Evolutionary conservation across 2,113 vertebrate genomes (phyloP), one percentile per base, ranked within the genome.

Genomic region (Hyaena hyaena): DNA sequence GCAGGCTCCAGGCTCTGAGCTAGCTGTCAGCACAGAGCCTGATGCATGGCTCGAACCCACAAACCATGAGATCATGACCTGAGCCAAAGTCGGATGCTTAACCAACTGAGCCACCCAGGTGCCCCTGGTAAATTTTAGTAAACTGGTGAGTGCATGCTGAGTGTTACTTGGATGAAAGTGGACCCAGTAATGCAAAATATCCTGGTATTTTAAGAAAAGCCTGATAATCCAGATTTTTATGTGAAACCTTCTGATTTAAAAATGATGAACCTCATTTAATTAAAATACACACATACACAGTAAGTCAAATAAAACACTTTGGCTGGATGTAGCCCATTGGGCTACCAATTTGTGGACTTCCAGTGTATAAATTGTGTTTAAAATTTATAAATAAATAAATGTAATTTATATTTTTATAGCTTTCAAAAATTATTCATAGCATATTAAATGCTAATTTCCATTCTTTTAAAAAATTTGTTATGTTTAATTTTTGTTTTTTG

Each of bases 331-430:
- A 43, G n/a, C 26, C 48, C 26, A 69, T 4, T 31, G 33, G 11
- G 43, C 21, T 92, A 84, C 61, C 35, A 16, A 17, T 79, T 43
- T 63, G 28, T 80, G 35, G 45, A 68, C 21, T 74, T 86, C 7
- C 10, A 15, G 8, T 73, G 10, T 84, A 53, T 31, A 86, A 28
- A 23, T 12, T 85, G 23, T 31, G 26, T 68, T 55, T 80, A 53
- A 84, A 80, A 4, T 84, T 88, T 66, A 11, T 80, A 92, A 94
- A 80, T 24, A 88, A 74, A 58, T 43, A 82, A 82, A 86, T 71
- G 39, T 14, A 55, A 12, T 28, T 94, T 79, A 33, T n/a, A 63
- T 80, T 92, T 95, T 93, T 92, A 85, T 83, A 55, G 48, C 77
- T 83, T 79, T 24, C 73, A 93, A 79, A 53, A 61, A 74, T 2